Base-by-base conservation (phyloP, 2,797 vertebrate genomes). In the Alca torda region DNA sequence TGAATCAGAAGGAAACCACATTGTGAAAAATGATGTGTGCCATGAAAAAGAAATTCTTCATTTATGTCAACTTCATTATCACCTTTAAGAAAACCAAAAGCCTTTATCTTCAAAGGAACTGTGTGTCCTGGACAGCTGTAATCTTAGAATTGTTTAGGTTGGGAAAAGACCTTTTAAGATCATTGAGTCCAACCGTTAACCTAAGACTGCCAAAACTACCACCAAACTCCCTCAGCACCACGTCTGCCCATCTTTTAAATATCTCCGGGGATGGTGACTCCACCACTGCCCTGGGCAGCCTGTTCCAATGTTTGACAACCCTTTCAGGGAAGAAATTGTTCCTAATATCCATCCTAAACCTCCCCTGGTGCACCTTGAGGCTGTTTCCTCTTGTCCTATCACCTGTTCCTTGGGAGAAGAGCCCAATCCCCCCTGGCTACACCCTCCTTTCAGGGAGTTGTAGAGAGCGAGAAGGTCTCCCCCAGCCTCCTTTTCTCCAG, bases 1-100 rank as follows among this genome's bases (percentile, higher is more conserved):
- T 91, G 82, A 93, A 87, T 85, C 76, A 95, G 41, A 89, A 82
- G 33, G 54, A 95, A 95, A 83, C 68, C 19, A 56, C 45, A 31
- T 5, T 10, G 41, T 78, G 67, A 89, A 65, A 37, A 5, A 4
- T 6, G 3, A 3, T 26, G 10, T 48, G 86, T 46, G 25, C 72
- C 30, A 33, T 50, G 24, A 37, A 72, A 28, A 81, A 81, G 73
- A 92, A 96, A 81, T 68, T 83, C 21, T 48, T 87, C 6, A 13
- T 57, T 92, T 83, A 28, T 14, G 13, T 35, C 45, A 46, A 16
- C 24, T 76, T 54, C 8, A 28, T 72, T 75, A 53, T 95, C 21
- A 25, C 26, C 16, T 74, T 50, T 60, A 50, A 59, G 19, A 53
- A 77, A 84, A 46, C 4, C 9, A 24, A 46, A 84, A 20, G 3